phyloP scores from a whole-genome alignment of 2,888 invertebrate genomes.

The Idaea straminata region DNA sequence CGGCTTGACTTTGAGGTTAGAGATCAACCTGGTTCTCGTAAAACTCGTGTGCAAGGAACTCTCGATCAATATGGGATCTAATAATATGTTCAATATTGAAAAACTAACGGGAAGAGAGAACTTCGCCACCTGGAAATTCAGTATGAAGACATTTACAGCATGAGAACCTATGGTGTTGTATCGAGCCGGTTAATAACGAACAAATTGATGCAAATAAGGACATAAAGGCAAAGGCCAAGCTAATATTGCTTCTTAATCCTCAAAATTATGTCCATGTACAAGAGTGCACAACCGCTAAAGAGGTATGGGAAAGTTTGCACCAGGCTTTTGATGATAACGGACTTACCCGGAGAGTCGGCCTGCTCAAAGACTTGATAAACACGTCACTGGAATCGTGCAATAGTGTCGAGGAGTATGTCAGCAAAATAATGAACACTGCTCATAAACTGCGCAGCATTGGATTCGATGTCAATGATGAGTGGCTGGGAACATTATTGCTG shows the following conservation, averaged over 20 bases:
- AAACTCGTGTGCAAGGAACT: neutral
- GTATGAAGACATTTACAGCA: conserved; percentile 10
- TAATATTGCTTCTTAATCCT: conserved; percentile 17
- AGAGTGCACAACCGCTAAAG: conserved; percentile 18
- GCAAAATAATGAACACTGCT: conserved; percentile 22
- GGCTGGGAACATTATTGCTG: conserved; percentile 17
- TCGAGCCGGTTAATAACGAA: conserved; percentile 6
- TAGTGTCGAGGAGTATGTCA: conserved; percentile 23
- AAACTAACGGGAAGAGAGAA: conserved; percentile 17
- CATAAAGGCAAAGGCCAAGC: conserved; percentile 19
- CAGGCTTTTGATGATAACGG: conserved; percentile 24
- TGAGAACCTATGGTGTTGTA: conserved; percentile 12
- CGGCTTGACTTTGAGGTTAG: conserved; percentile 2
- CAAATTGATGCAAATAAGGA: conserved; percentile 16
- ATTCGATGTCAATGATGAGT: conserved; percentile 20
- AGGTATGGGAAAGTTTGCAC: conserved; percentile 23
- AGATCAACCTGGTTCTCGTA: neutral
- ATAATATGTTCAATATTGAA: conserved; percentile 12
- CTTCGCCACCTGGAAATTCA: conserved; percentile 18
- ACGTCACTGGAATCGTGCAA: conserved; percentile 13
- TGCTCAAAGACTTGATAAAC: conserved; percentile 18
- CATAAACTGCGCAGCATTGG: conserved; percentile 26
- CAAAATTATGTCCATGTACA: conserved; percentile 26
- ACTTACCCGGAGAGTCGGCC: conserved; percentile 18
- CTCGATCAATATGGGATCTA: neutral